phyloP scores from a whole-genome alignment of 2,888 invertebrate genomes.

The Tuta absoluta region DNA sequence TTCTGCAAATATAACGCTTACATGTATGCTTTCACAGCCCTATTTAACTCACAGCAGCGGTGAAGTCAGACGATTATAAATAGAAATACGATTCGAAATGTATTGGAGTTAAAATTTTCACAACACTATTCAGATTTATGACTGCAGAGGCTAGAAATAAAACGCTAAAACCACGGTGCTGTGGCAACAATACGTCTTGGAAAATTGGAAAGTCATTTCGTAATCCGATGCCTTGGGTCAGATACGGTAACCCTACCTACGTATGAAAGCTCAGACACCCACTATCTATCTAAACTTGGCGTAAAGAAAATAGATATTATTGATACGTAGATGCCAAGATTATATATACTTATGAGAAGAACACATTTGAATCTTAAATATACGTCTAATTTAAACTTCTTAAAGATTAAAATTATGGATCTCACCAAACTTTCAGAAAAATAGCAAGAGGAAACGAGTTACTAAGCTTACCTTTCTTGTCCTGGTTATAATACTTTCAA shows the following conservation, averaged over 20 bases:
- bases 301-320: background rate
- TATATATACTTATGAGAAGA: background rate
- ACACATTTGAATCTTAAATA: background rate
- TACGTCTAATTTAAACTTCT: background rate
- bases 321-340: slow-evolving; percentile 10
- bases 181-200: slow-evolving; percentile 39
- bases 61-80: slow-evolving; percentile 71
- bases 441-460: background rate
- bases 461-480: background rate
- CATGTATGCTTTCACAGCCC: slow-evolving; percentile 8
- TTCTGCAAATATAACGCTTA: background rate
- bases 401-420: background rate
- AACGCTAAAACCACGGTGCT: slow-evolving; percentile 43
- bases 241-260: slow-evolving; percentile 19
- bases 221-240: slow-evolving; percentile 16
- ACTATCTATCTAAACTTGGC: background rate
- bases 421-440: background rate
- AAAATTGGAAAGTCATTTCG: slow-evolving; percentile 27
- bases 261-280: slow-evolving; percentile 12
- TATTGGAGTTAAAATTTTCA: slow-evolving; percentile 57
- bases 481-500: slow-evolving; percentile 6
- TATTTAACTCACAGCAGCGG: slow-evolving; percentile 35
- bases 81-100: slow-evolving; percentile 61
- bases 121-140: slow-evolving; percentile 55
- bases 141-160: slow-evolving; percentile 46